These are phyloP conservation scores for Crocidura indochinensis DNA, from an alignment of 2,797 vertebrate species.

Conservation along the genomic window DNA sequence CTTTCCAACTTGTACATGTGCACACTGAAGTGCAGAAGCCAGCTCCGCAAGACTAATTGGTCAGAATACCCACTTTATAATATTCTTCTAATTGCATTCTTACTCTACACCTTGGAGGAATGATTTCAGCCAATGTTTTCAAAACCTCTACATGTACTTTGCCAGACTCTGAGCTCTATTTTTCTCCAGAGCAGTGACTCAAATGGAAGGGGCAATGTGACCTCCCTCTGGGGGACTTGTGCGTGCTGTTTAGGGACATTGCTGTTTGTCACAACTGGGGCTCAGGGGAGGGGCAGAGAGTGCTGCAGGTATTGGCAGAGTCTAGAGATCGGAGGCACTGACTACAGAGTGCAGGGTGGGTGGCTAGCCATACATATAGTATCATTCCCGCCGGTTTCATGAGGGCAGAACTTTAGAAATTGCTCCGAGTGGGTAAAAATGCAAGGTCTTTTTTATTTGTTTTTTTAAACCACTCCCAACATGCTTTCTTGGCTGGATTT, in stretches of 20 bases:
- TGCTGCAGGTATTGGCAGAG: background rate
- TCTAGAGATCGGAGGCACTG: background rate
- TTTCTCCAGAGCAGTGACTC: slow-evolving; percentile 9
- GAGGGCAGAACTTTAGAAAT: no score
- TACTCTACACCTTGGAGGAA: slow-evolving; percentile 8
- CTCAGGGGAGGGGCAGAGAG: fast-evolving
- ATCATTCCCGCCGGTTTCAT: no score
- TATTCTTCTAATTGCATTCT: background rate
- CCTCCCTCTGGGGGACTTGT: background rate
- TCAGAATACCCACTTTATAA: slow-evolving; percentile 40
- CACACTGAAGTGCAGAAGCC: background rate
- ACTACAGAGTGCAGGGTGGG: background rate
- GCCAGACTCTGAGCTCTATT: background rate
- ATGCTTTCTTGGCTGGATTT: background rate
- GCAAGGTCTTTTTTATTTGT: no score
- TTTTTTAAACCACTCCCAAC: background rate
- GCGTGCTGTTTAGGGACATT: background rate
- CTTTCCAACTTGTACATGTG: slow-evolving; percentile 5
- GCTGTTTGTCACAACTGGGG: background rate
- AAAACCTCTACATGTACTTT: background rate
- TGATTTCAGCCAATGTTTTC: slow-evolving; percentile 18
- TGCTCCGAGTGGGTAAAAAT: no score
- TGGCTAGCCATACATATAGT: background rate
- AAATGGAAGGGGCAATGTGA: background rate
- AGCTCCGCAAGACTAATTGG: background rate